These are phyloP conservation scores for Cryptoblepharus egeriae DNA, from an alignment of 2,797 vertebrate genomes.

Conservation along the genomic window DNA sequence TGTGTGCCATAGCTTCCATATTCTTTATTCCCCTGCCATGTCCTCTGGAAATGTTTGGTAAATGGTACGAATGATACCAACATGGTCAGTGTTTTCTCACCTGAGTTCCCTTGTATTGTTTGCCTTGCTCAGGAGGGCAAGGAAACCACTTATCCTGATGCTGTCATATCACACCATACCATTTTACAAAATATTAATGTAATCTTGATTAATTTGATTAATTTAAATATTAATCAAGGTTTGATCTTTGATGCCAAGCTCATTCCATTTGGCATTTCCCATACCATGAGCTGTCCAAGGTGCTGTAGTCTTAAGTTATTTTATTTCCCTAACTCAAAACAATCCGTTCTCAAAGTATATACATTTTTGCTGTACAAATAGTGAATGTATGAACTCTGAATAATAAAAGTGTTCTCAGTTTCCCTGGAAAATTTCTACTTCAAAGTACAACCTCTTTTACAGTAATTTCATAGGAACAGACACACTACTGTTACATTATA, in stretches of 20 bases:
- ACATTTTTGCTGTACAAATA: not conserved
- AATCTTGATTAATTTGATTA: too few relatives aligned
- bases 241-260: not conserved
- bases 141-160: too few relatives aligned
- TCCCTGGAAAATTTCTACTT: slow-evolving; percentile 18
- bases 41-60: too few relatives aligned
- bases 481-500: not conserved
- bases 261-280: not conserved
- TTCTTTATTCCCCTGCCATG: too few relatives aligned
- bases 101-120: too few relatives aligned
- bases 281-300: slow-evolving; percentile 67
- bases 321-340: not conserved
- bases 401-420: not conserved
- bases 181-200: too few relatives aligned
- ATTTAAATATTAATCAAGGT: too few relatives aligned
- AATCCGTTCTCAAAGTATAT: not conserved
- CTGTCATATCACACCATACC: too few relatives aligned
- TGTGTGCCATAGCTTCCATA: too few relatives aligned
- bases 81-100: too few relatives aligned
- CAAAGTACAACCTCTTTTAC: not conserved
- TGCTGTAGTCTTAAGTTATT: slow-evolving; percentile 40
- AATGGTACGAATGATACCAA: too few relatives aligned
- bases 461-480: not conserved
- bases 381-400: not conserved
- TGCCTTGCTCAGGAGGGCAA: too few relatives aligned